phyloP scores from a whole-genome alignment of 2,888 invertebrate species.

The Diplazon laetatorius region DNA sequence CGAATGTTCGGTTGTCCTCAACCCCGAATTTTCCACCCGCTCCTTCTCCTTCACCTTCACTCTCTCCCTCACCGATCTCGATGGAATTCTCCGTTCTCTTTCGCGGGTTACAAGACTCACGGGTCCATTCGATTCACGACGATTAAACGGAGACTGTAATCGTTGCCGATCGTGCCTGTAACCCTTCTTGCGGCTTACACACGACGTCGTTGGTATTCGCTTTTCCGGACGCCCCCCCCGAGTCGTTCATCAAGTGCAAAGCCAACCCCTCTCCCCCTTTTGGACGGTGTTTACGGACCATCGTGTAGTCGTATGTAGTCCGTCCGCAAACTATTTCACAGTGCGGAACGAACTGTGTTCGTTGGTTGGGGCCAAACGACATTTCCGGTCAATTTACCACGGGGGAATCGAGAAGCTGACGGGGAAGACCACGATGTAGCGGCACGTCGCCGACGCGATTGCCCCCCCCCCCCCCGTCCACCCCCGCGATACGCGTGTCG shows the following conservation, averaged over 20 bases:
- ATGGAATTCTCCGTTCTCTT: slow-evolving; percentile 66
- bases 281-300: too few species aligned
- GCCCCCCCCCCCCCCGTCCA: too few species aligned
- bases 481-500: slow-evolving; percentile 54
- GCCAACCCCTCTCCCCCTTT: too few species aligned
- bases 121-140: slow-evolving; percentile 23
- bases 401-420: slow-evolving; percentile 36
- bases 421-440: slow-evolving; percentile 33
- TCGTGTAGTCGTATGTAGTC: background rate
- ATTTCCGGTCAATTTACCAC: slow-evolving; percentile 67
- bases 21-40: slow-evolving; percentile 58
- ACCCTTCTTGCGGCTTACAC: background rate
- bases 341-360: slow-evolving; percentile 4
- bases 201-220: background rate
- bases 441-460: slow-evolving; percentile 52
- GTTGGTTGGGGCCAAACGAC: slow-evolving; percentile 53
- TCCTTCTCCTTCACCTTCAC: slow-evolving; percentile 33
- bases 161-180: slow-evolving; percentile 1
- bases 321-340: too few species aligned
- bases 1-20: slow-evolving; percentile 66
- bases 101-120: slow-evolving; percentile 28
- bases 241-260: too few species aligned
- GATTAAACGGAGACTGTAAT: slow-evolving; percentile 62
- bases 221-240: background rate
- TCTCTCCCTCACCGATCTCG: slow-evolving; percentile 36